A percentile compares a stretch with the other conserved stretches of the same genome.
These are phyloP conservation scores for Chrysolina americana DNA, from an alignment of 2,888 invertebrate genomes.

Conservation along the genomic window DNA sequence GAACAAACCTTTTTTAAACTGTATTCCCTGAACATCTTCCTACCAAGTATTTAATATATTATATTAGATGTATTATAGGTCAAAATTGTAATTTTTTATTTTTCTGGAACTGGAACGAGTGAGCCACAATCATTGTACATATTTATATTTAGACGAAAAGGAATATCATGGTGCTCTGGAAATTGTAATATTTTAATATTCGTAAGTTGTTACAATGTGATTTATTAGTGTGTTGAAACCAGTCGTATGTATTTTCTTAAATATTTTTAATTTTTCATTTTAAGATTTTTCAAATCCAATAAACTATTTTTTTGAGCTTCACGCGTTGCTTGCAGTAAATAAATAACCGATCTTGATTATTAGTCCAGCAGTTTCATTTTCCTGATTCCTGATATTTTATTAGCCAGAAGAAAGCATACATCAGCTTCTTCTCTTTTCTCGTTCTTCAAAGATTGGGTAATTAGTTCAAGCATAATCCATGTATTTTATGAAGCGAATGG, in stretches of 20 bases:
- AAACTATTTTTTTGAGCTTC: constrained; percentile 67
- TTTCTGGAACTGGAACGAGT: constrained; percentile 50
- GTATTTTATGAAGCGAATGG: no score
- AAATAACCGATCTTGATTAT: constrained; percentile 54
- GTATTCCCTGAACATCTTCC: constrained; percentile 67
- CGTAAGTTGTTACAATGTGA: constrained; percentile 68
- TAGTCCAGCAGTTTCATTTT: constrained; percentile 29
- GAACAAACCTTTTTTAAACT: constrained; percentile 45
- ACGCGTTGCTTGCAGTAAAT: constrained; percentile 67
- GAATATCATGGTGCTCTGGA: constrained; percentile 70
- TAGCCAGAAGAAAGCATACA: no score
- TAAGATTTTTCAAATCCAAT: constrained; percentile 61
- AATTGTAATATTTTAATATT: constrained; percentile 57
- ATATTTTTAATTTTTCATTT: constrained; percentile 59
- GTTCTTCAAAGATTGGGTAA: no score
- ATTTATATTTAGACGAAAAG: constrained; percentile 61
- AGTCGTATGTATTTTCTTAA: constrained; percentile 61
- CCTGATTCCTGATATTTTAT: no score
- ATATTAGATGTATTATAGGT: constrained; percentile 58
- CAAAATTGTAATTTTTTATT: constrained; percentile 57
- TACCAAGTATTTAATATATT: constrained; percentile 69
- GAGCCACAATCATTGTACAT: constrained; percentile 54
- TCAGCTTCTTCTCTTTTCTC: no score
- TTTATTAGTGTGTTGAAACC: constrained; percentile 63
- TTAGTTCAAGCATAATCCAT: no score